These are phyloP conservation scores for Poecilia picta DNA, from an alignment of 2,797 vertebrate genomes.

Conservation along the genomic window DNA sequence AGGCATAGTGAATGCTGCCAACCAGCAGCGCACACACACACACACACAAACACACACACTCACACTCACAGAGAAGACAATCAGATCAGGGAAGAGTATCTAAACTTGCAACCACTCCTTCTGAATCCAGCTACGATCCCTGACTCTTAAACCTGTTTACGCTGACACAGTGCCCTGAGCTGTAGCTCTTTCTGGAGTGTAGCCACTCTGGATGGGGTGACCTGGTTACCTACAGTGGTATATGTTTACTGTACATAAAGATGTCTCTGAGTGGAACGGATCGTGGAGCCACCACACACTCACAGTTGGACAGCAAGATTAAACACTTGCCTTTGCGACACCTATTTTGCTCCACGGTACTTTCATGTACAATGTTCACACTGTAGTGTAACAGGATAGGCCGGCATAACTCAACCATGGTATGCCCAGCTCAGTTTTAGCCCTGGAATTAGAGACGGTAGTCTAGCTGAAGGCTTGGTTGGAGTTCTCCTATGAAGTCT, in stretches of 20 bases:
- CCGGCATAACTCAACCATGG: constrained; percentile 40
- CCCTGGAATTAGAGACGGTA: constrained; percentile 27
- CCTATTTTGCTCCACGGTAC: constrained; percentile 47
- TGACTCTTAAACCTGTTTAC: constrained; percentile 75
- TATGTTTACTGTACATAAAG: constrained; percentile 51
- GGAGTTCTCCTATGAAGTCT: constrained; percentile 13
- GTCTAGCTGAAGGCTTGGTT: constrained; percentile 21
- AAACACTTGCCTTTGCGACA: constrained; percentile 49
- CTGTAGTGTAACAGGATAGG: constrained; percentile 38
- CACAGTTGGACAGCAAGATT: constrained; percentile 36
- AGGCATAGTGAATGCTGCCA: constrained; percentile 37
- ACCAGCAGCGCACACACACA: constrained; percentile 29
- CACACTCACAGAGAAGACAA: constrained; percentile 32
- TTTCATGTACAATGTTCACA: constrained; percentile 44
- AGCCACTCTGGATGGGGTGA: constrained; percentile 47
- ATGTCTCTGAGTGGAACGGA: constrained; percentile 32
- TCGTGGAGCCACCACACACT: constrained; percentile 32
- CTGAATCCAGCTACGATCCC: constrained; percentile 54
- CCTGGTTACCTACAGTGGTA: constrained; percentile 66
- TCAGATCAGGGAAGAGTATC: constrained; percentile 56
- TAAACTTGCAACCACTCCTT: constrained; percentile 44
- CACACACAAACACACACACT: constrained; percentile 10
- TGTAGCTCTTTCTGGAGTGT: constrained; percentile 64
- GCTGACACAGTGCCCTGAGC: constrained; percentile 69
- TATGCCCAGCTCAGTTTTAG: constrained; percentile 52